Evolutionary conservation across 2,888 invertebrate species (phyloP).

Genomic region (Bibio marci): DNA sequence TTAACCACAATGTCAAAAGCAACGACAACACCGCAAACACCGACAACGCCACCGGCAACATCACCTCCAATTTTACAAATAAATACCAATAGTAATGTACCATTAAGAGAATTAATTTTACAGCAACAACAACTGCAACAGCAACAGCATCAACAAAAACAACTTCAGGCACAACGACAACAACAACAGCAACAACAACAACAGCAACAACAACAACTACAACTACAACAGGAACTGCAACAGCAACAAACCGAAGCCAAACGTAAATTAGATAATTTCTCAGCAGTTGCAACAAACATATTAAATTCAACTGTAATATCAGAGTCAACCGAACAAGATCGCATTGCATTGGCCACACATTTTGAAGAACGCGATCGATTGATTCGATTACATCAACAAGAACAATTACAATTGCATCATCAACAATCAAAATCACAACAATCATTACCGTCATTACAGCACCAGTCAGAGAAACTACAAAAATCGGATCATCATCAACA

Average conservation of each 20-base stretch:
- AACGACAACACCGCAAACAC: constrained; percentile 8
- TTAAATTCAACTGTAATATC: no score
- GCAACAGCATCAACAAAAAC: constrained; percentile 5
- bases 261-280: no score
- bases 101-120: constrained; percentile 11
- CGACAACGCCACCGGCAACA: constrained; percentile 9
- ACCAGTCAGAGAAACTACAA: constrained; percentile 9
- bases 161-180: no score
- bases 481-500: no score
- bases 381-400: constrained; percentile 28
- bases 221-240: constrained; percentile 3
- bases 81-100: constrained; percentile 5
- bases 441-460: neutral
- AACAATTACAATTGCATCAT: constrained; percentile 16
- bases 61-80: neutral
- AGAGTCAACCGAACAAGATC: constrained; percentile 13
- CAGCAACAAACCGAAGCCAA: neutral
- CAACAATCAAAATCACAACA: constrained; percentile 15
- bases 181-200: constrained; percentile 4
- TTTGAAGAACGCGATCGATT: constrained; percentile 30
- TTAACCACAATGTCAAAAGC: constrained; percentile 5
- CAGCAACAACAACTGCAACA: constrained; percentile 4
- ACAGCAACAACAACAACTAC: constrained; percentile 3
- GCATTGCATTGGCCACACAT: constrained; percentile 25
- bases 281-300: no score